phyloP scores from a whole-genome alignment of 2,113 vertebrate species.

The Chamaetylas fuelleborni region DNA sequence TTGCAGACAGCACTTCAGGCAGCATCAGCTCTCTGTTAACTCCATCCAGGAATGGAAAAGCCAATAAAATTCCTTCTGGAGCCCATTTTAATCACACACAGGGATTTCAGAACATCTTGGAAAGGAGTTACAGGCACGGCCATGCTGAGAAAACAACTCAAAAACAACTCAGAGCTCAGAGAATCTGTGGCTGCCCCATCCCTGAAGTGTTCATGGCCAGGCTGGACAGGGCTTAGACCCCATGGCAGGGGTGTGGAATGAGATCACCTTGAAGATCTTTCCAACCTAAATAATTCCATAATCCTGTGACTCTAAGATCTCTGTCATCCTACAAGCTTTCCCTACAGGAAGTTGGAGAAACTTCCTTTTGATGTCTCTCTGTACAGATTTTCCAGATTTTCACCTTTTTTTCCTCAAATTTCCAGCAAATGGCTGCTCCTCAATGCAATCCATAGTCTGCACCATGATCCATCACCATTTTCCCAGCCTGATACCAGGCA shows the following conservation, averaged over 20 bases:
- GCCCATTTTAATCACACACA: background rate
- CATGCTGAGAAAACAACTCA: background rate
- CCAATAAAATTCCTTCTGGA: background rate
- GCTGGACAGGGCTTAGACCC: accelerated
- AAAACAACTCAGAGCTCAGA: background rate
- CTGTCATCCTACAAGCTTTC: background rate
- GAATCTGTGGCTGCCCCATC: background rate
- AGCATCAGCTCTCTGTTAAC: background rate
- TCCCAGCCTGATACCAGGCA: background rate
- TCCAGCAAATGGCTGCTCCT: background rate
- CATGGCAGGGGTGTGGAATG: accelerated
- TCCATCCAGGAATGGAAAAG: background rate
- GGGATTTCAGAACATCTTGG: background rate
- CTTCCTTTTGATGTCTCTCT: background rate
- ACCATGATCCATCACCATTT: accelerated
- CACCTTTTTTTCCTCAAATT: background rate
- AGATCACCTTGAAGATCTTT: background rate
- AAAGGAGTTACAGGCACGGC: background rate
- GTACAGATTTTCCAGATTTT: background rate
- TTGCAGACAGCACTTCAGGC: background rate
- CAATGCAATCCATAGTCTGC: accelerated
- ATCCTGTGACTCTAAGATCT: background rate
- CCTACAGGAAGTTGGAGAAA: background rate
- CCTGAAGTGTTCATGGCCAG: background rate
- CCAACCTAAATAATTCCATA: background rate